A percentile compares a stretch with the other conserved stretches of the same genome.
Conservation (phyloP, 2,888 invertebrate genomes). For the Apoda limacodes region DNA sequence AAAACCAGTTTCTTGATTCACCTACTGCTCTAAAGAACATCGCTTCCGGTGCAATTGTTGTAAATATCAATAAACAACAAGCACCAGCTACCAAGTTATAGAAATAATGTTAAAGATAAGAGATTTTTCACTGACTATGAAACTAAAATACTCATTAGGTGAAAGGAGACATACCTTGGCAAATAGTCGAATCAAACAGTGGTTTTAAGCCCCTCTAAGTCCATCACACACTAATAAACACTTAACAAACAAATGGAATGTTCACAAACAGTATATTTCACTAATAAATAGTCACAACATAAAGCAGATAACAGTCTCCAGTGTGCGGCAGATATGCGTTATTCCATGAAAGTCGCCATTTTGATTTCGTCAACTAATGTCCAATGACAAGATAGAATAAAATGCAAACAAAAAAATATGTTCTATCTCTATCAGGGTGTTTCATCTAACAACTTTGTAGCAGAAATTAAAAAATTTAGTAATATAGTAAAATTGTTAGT, state of each 20-base stretch:
- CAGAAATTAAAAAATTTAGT: too few relatives aligned
- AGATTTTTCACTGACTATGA: too few relatives aligned
- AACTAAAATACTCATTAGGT: constrained; percentile 50
- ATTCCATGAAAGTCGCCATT: constrained; percentile 65
- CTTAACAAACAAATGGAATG: constrained; percentile 35
- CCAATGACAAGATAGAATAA: constrained; percentile 41
- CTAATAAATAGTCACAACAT: constrained; percentile 35
- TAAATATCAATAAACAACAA: too few relatives aligned
- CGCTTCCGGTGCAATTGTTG: too few relatives aligned
- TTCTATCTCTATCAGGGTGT: too few relatives aligned
- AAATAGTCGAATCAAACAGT: constrained; percentile 29
- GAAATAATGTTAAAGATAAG: constrained; percentile 3
- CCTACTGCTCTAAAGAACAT: constrained; percentile 55
- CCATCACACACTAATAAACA: constrained; percentile 29
- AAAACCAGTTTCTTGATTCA: constrained; percentile 54
- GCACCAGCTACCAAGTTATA: too few relatives aligned
- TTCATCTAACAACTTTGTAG: too few relatives aligned
- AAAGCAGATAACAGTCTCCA: constrained; percentile 31
- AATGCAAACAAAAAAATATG: too few relatives aligned
- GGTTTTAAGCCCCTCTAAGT: constrained; percentile 31
- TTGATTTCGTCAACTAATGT: constrained; percentile 67
- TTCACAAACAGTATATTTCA: constrained; percentile 33
- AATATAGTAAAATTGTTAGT: too few relatives aligned
- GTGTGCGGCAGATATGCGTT: constrained; percentile 59
- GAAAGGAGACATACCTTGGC: constrained; percentile 65